A percentile compares a stretch with the other conserved stretches of the same genome.
Conservation (phyloP, 2,113 vertebrate genomes). For the Ophiodon elongatus region DNA sequence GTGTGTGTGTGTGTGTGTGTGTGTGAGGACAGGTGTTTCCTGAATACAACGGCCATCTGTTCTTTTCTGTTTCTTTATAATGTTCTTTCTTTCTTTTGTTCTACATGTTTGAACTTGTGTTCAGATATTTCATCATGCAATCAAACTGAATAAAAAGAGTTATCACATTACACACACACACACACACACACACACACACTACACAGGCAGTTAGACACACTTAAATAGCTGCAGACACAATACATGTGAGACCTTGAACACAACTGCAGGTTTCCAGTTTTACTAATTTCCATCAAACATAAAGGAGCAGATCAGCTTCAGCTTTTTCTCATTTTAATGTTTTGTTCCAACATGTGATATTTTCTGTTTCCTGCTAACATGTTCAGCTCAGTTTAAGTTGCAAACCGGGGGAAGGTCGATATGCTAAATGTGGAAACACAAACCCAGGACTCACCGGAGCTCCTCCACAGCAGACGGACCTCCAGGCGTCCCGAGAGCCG, state of each 20-base stretch:
- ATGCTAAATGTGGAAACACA: too few species aligned
- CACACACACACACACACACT: constrained; percentile 12
- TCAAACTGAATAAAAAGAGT: constrained; percentile 1
- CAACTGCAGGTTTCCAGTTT: not conserved
- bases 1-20: constrained; percentile 35
- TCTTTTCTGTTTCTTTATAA: constrained; percentile 1
- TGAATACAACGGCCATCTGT: constrained; percentile 50
- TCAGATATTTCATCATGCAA: not conserved
- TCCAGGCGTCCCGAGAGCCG: constrained; percentile 72
- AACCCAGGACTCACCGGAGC: constrained; percentile 74
- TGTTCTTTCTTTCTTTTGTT: not conserved
- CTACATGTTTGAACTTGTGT: not conserved
- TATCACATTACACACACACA: constrained; percentile 13
- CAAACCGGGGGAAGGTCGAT: too few species aligned
- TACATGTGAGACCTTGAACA: not conserved
- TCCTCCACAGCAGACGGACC: constrained; percentile 76
- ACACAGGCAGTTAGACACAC: not conserved
- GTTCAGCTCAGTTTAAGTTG: not conserved
- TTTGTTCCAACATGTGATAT: not conserved
- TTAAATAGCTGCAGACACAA: not conserved
- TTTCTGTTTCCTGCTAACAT: not conserved
- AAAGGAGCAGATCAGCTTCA: not conserved
- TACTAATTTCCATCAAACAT: too few species aligned
- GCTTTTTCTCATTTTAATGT: not conserved
- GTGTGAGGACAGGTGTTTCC: constrained; percentile 45